These are phyloP conservation scores for Hypotaenidia okinawae DNA, from an alignment of 2,797 vertebrate genomes.

Conservation along the genomic window DNA sequence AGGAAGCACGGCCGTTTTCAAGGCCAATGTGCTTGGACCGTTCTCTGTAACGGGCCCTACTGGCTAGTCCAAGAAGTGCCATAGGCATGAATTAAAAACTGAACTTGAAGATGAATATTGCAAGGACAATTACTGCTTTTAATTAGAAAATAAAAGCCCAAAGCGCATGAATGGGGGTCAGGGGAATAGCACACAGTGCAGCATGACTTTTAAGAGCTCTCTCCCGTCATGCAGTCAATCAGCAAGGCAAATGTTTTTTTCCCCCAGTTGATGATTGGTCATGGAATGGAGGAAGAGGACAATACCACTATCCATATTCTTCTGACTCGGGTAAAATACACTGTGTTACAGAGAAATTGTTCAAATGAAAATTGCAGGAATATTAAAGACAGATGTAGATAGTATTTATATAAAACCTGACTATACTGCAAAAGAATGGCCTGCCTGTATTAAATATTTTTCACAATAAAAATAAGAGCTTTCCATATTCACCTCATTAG, in stretches of 20 bases:
- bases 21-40: background rate
- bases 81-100: constrained; percentile 43
- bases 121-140: constrained; percentile 66
- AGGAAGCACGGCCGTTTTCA: background rate
- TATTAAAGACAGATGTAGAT: background rate
- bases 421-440: background rate
- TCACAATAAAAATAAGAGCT: background rate
- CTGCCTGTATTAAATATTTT: background rate
- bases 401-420: background rate
- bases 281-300: background rate
- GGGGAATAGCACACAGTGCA: constrained; percentile 5
- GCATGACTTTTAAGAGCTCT: constrained; percentile 17
- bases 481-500: background rate
- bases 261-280: background rate
- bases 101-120: constrained; percentile 52
- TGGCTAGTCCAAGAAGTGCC: constrained; percentile 47
- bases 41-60: constrained; percentile 28
- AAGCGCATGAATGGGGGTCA: constrained; percentile 32
- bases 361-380: background rate
- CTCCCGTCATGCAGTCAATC: background rate
- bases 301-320: background rate
- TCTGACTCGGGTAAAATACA: background rate
- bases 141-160: constrained; percentile 68
- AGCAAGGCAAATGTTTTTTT: background rate
- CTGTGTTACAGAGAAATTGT: background rate